Conservation (phyloP, 2,113 vertebrate genomes). For the Muscicapa adusta region DNA sequence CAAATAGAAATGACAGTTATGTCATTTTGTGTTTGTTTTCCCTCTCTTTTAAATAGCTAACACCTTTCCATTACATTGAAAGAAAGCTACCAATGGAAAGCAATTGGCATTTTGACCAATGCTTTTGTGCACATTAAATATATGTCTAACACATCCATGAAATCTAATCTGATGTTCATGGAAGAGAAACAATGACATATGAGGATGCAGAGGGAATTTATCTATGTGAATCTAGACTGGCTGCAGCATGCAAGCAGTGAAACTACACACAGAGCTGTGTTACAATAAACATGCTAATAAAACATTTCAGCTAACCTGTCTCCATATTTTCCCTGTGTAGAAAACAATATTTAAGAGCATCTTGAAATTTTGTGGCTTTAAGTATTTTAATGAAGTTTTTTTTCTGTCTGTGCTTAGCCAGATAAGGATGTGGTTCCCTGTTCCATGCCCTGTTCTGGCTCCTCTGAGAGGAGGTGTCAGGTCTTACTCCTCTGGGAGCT, state of each 20-base stretch:
- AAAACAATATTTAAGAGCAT: background rate
- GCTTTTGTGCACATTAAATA: background rate
- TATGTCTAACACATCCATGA: background rate
- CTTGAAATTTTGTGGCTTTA: background rate
- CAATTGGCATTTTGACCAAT: background rate
- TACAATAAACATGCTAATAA: background rate
- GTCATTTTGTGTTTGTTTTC: background rate
- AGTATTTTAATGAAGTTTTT: background rate
- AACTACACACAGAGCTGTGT: background rate
- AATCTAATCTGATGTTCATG: background rate
- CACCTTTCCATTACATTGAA: background rate
- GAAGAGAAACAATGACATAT: background rate
- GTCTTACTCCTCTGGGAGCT: background rate
- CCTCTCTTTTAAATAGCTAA: background rate
- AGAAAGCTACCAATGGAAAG: background rate
- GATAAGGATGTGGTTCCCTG: background rate
- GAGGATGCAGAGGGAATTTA: background rate
- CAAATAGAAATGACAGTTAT: conserved; percentile 2
- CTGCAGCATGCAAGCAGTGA: background rate
- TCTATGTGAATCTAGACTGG: background rate
- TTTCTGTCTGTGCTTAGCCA: background rate
- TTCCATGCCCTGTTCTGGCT: background rate
- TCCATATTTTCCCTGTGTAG: background rate
- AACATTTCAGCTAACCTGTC: background rate
- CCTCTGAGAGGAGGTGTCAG: background rate